A percentile compares a stretch with the other conserved stretches of the same genome.
These are phyloP conservation scores for Polietes domitor DNA, from an alignment of 2,888 invertebrate genomes.

Conservation along the genomic window DNA sequence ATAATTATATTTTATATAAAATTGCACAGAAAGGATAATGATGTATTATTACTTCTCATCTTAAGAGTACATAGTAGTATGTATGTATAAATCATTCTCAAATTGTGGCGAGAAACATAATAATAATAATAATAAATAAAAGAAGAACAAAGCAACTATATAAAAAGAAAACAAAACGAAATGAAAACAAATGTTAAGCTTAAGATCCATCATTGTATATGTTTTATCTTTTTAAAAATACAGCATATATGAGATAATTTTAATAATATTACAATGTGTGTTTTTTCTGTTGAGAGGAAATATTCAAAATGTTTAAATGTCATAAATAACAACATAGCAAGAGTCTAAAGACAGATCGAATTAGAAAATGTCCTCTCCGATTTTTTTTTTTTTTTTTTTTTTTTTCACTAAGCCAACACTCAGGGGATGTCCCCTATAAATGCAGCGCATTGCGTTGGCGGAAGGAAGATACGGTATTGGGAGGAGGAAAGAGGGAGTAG, in stretches of 20 bases:
- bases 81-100: slow-evolving; percentile 17
- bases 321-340: too few species aligned
- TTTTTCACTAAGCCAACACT: too few species aligned
- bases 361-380: too few species aligned
- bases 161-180: background rate
- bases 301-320: too few species aligned
- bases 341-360: too few species aligned
- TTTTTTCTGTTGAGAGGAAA: too few species aligned
- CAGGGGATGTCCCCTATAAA: too few species aligned
- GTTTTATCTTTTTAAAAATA: slow-evolving; percentile 35
- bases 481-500: too few species aligned
- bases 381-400: too few species aligned
- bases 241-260: slow-evolving; percentile 29
- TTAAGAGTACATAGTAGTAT: slow-evolving; percentile 9
- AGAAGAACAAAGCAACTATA: background rate
- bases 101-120: background rate
- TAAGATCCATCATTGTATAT: slow-evolving; percentile 29
- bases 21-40: background rate
- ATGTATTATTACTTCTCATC: slow-evolving; percentile 17
- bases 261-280: background rate
- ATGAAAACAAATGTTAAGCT: background rate
- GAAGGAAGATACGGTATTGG: too few species aligned
- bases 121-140: too few species aligned
- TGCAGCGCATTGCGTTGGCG: too few species aligned
- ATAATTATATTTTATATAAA: slow-evolving; percentile 13